phyloP scores from a whole-genome alignment of 2,797 vertebrate species.

The Capromys pilorides region DNA sequence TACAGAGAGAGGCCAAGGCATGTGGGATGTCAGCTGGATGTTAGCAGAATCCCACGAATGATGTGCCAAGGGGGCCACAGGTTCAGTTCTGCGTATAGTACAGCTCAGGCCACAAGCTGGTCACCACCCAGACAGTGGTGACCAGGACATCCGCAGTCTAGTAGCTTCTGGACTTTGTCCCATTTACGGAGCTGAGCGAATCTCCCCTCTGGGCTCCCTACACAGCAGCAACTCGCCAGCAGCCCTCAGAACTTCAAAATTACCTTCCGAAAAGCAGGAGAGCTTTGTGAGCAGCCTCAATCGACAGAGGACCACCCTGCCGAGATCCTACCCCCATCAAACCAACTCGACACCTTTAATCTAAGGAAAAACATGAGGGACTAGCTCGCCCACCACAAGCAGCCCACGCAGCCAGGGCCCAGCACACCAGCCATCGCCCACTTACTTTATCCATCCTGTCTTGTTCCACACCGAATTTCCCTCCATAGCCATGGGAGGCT shows the following conservation, averaged over 20 bases:
- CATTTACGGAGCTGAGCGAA: background rate
- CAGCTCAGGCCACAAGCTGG: background rate
- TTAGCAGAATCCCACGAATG: rapidly evolving
- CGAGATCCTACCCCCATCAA: background rate
- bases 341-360: rapidly evolving
- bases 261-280: rapidly evolving
- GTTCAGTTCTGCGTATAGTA: rapidly evolving
- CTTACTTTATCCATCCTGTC: conserved; percentile 97
- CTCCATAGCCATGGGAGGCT: conserved; percentile 96
- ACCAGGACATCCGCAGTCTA: rapidly evolving
- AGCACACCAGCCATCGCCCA: rapidly evolving
- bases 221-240: rapidly evolving
- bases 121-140: rapidly evolving
- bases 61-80: rapidly evolving
- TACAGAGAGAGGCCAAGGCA: rapidly evolving
- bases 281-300: rapidly evolving
- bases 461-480: conserved; percentile 95
- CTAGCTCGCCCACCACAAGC: rapidly evolving
- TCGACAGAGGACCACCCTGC: rapidly evolving
- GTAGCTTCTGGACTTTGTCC: background rate
- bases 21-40: rapidly evolving
- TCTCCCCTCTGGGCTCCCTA: background rate
- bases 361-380: rapidly evolving
- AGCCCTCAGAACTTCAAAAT: background rate
- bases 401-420: rapidly evolving